Conservation (phyloP, 2,888 invertebrate species). For the Baronia brevicornis region DNA sequence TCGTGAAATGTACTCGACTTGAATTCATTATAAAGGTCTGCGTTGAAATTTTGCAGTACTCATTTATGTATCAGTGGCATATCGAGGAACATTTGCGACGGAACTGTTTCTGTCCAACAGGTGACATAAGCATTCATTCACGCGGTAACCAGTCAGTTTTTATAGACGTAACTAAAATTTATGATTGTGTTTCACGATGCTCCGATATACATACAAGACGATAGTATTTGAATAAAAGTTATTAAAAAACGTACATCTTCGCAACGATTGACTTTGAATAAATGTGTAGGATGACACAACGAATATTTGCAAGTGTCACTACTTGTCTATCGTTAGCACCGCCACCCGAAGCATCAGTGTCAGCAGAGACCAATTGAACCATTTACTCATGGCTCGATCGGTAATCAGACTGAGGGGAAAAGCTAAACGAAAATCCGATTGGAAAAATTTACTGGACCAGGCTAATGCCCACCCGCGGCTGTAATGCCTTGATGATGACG, state of each 20-base stretch:
- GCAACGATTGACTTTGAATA: constrained; percentile 21
- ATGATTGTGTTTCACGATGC: constrained; percentile 3
- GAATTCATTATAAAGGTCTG: constrained; percentile 37
- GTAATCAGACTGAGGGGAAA: no score
- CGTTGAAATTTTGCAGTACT: constrained; percentile 29
- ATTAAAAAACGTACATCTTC: no score
- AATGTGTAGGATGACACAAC: no score
- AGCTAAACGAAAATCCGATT: no score
- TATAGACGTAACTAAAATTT: constrained; percentile 7
- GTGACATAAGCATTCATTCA: constrained; percentile 22
- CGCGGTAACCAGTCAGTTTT: constrained; percentile 7
- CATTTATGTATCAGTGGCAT: constrained; percentile 33
- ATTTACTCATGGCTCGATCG: constrained; percentile 47
- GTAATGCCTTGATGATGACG: no score
- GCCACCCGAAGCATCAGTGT: constrained; percentile 21
- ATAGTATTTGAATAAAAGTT: no score
- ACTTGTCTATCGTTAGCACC: constrained; percentile 41
- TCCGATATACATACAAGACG: constrained; percentile 1
- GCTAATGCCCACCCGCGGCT: no score
- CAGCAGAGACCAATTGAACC: constrained; percentile 33
- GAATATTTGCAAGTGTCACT: constrained; percentile 29
- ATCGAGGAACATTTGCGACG: constrained; percentile 27
- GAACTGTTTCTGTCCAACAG: constrained; percentile 27
- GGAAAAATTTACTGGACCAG: no score
- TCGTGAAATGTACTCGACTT: constrained; percentile 44